Evolutionary conservation across 2,797 vertebrate genomes (phyloP).

Genomic region (Lerista edwardsae): DNA sequence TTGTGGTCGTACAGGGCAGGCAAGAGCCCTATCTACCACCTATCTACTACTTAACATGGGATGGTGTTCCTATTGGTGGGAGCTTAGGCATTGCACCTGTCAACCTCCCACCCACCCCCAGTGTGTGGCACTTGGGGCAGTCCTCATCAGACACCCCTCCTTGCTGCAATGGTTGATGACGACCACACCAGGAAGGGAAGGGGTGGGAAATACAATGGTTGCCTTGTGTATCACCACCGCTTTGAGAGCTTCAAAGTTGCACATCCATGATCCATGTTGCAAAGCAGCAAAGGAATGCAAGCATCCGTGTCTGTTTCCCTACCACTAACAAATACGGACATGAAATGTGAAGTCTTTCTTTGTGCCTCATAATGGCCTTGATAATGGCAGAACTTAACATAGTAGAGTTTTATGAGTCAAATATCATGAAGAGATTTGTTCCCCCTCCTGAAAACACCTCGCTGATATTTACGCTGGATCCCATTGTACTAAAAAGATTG

Average conservation of each 20-base stretch:
- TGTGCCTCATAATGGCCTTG: background rate
- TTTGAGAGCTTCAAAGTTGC: background rate
- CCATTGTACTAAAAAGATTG: background rate
- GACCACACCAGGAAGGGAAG: background rate
- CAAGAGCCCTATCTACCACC: too few relatives aligned
- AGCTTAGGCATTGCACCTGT: too few relatives aligned
- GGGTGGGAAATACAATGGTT: background rate
- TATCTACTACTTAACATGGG: too few relatives aligned
- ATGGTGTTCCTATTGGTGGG: too few relatives aligned
- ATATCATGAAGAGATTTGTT: background rate
- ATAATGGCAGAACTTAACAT: background rate
- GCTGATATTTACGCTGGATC: background rate
- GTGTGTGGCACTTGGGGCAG: too few relatives aligned
- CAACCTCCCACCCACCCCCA: too few relatives aligned
- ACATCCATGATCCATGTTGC: background rate
- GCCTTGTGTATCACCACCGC: background rate
- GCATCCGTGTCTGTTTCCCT: background rate
- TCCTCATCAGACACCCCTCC: too few relatives aligned
- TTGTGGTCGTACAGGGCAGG: too few relatives aligned
- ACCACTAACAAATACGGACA: background rate
- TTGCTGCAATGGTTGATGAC: too few relatives aligned
- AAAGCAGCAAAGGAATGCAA: background rate
- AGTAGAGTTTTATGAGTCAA: background rate
- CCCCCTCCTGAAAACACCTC: background rate
- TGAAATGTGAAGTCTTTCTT: background rate